Evolutionary conservation across 1,140 invertebrate species (phyloP).

Genomic region (Heliconius hewitsoni): DNA sequence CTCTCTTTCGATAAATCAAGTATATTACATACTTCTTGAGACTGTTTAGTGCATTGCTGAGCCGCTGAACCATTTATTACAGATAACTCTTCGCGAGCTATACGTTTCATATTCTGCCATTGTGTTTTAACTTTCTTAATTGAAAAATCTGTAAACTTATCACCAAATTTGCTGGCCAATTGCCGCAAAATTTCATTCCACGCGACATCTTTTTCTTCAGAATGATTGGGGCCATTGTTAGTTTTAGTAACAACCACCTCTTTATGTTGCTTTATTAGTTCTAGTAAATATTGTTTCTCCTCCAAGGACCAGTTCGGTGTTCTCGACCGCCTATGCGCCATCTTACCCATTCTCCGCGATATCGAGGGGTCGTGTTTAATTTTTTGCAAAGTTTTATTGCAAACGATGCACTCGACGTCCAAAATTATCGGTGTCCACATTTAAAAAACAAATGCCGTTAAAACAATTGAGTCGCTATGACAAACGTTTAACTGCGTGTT

Average conservation of each 20-base stretch:
- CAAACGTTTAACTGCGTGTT: slow-evolving; percentile 53
- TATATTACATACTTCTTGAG: slow-evolving; percentile 69
- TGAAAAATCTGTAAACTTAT: slow-evolving; percentile 65
- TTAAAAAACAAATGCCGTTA: slow-evolving; percentile 68
- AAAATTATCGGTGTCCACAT: slow-evolving; percentile 76
- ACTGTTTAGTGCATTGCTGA: slow-evolving; percentile 60
- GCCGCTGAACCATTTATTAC: slow-evolving; percentile 54
- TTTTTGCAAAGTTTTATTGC: slow-evolving; percentile 78
- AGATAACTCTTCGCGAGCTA: slow-evolving; percentile 71
- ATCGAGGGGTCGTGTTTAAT: slow-evolving; percentile 65
- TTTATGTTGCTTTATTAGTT: slow-evolving; percentile 71
- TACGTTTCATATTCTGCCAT: slow-evolving; percentile 79
- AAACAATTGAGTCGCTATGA: slow-evolving; percentile 56
- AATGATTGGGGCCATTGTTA: slow-evolving; percentile 68
- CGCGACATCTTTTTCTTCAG: slow-evolving; percentile 69
- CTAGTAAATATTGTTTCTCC: slow-evolving; percentile 72
- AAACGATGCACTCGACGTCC: slow-evolving; percentile 77
- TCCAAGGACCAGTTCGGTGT: slow-evolving; percentile 74
- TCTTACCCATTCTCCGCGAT: slow-evolving; percentile 61
- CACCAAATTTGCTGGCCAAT: slow-evolving; percentile 62
- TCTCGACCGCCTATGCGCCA: slow-evolving; percentile 58
- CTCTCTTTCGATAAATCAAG: slow-evolving; percentile 66
- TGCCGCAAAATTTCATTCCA: slow-evolving; percentile 74
- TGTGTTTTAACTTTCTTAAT: slow-evolving; percentile 76
- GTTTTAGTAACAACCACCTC: slow-evolving; percentile 65